These are phyloP conservation scores for Acholoe squamosa DNA, from an alignment of 2,888 invertebrate species.

Conservation along the genomic window DNA sequence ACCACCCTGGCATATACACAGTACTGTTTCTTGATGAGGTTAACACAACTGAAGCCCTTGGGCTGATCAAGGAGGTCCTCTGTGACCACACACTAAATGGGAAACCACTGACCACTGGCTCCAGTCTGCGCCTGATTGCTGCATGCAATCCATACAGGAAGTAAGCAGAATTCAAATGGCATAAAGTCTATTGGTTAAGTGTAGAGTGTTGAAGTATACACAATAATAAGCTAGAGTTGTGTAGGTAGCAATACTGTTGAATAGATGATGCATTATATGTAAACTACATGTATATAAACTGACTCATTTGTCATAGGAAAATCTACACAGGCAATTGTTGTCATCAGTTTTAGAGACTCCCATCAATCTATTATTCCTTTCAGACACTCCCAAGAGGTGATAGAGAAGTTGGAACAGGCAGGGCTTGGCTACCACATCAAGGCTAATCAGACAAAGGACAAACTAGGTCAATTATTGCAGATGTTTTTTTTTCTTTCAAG, in stretches of 20 bases:
- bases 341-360: no score
- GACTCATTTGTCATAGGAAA: no score
- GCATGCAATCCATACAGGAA: conserved; percentile 82
- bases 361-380: background rate
- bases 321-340: no score
- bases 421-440: conserved; percentile 81
- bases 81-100: conserved; percentile 79
- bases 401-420: conserved; percentile 78
- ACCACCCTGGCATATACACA: conserved; percentile 73
- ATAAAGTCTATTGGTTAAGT: no score
- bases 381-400: conserved; percentile 79
- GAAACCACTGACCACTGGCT: conserved; percentile 70
- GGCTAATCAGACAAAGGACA: conserved; percentile 76
- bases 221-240: no score
- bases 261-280: no score
- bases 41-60: conserved; percentile 81
- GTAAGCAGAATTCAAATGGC: conserved; percentile 67
- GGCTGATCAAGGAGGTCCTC: conserved; percentile 81
- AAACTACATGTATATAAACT: no score
- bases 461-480: conserved; percentile 68
- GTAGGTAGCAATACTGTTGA: no score
- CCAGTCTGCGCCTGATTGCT: conserved; percentile 79
- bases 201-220: no score
- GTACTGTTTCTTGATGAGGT: conserved; percentile 82
- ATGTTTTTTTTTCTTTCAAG: background rate